Percentiles rank a stretch among this genome's conserved stretches.
These are phyloP conservation scores for Macrosteles quadrilineatus DNA, from an alignment of 1,140 invertebrate species.

Conservation along the genomic window DNA sequence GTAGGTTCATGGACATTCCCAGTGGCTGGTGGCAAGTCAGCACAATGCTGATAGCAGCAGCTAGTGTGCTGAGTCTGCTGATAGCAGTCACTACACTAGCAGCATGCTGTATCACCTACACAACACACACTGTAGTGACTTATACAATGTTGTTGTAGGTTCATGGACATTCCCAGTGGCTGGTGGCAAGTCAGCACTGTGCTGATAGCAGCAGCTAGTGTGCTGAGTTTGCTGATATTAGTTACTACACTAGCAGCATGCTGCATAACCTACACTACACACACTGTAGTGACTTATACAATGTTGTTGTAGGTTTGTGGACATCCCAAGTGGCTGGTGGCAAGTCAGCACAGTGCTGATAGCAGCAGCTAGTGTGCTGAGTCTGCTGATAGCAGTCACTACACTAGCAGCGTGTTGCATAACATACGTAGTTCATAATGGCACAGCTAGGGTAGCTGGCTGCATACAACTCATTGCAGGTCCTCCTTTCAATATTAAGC, in stretches of 20 bases:
- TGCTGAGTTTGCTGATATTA: constrained; percentile 38
- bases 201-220: constrained; percentile 58
- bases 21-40: too few relatives aligned
- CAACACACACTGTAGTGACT: too few relatives aligned
- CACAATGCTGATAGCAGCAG: too few relatives aligned
- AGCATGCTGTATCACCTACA: too few relatives aligned
- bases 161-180: constrained; percentile 66
- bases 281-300: too few relatives aligned
- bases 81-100: too few relatives aligned
- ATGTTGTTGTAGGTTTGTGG: constrained; percentile 62
- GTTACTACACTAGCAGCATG: too few relatives aligned
- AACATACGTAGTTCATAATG: constrained; percentile 61
- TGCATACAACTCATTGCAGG: constrained; percentile 66
- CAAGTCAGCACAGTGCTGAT: constrained; percentile 64
- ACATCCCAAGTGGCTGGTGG: constrained; percentile 71
- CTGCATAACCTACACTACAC: too few relatives aligned
- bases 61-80: too few relatives aligned
- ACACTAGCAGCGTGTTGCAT: constrained; percentile 56
- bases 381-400: constrained; percentile 39
- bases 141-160: too few relatives aligned
- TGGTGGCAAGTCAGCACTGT: constrained; percentile 70
- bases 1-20: too few relatives aligned
- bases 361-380: constrained; percentile 54
- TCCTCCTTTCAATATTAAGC: too few relatives aligned
- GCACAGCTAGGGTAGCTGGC: constrained; percentile 60